Conservation (phyloP, 2,888 invertebrate genomes). For the Calameuta idolon region DNA sequence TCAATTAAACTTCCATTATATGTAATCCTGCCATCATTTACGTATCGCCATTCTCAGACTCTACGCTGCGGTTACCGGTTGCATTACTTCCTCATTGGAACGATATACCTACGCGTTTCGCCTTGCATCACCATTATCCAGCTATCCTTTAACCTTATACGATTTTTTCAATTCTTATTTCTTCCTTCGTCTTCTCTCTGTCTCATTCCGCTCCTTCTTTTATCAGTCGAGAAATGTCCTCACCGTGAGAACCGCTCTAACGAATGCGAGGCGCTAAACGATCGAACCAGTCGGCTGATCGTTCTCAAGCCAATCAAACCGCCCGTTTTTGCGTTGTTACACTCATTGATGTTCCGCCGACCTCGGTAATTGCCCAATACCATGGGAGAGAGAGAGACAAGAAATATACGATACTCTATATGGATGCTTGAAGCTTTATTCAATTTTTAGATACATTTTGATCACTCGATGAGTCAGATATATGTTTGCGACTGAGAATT, state of each 20-base stretch:
- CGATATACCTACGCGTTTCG: background rate
- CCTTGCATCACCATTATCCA: background rate
- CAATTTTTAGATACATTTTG: slow-evolving; percentile 15
- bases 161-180: background rate
- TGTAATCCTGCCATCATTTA: slow-evolving; percentile 56
- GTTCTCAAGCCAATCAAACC: slow-evolving; percentile 5
- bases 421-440: background rate
- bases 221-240: background rate
- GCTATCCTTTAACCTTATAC: background rate
- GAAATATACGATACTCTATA: background rate
- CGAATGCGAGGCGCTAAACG: background rate
- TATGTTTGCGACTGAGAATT: background rate
- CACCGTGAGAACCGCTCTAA: background rate
- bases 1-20: slow-evolving; percentile 65
- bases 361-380: slow-evolving; percentile 33
- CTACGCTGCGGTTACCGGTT: slow-evolving; percentile 12
- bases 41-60: slow-evolving; percentile 36
- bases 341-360: slow-evolving; percentile 34
- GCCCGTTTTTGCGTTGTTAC: slow-evolving; percentile 29
- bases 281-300: slow-evolving; percentile 4
- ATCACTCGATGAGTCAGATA: background rate
- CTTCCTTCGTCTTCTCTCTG: background rate
- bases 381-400: slow-evolving; percentile 26
- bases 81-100: slow-evolving; percentile 21
- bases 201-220: background rate